These are phyloP conservation scores for Peribatodes rhomboidaria DNA, from an alignment of 2,888 invertebrate genomes.

Conservation along the genomic window DNA sequence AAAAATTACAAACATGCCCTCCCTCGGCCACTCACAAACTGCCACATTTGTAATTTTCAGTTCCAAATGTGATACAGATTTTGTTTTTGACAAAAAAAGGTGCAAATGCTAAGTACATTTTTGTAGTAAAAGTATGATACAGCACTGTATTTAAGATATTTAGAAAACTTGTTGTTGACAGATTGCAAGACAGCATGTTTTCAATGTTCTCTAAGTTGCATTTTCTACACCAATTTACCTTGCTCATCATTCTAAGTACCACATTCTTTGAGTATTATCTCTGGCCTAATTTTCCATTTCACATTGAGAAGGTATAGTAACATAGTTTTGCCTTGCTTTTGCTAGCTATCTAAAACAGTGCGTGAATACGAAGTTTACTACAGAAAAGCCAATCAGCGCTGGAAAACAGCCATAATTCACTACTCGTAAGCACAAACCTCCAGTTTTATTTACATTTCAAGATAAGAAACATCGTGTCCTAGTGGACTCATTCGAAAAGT, in stretches of 20 bases:
- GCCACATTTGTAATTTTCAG: too few species aligned
- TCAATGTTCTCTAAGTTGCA: not conserved
- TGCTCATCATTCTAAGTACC: not conserved
- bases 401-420: slow-evolving; percentile 41
- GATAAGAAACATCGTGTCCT: slow-evolving; percentile 72
- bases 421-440: slow-evolving; percentile 44
- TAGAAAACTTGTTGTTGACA: not conserved
- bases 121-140: too few species aligned
- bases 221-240: not conserved
- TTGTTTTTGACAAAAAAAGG: too few species aligned
- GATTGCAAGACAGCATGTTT: not conserved
- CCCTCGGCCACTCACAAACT: too few species aligned
- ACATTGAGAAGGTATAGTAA: not conserved
- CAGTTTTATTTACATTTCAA: slow-evolving; percentile 65
- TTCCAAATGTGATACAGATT: too few species aligned
- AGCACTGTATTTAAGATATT: too few species aligned
- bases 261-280: not conserved
- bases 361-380: slow-evolving; percentile 20
- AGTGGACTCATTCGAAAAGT: slow-evolving; percentile 53
- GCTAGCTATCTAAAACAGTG: slow-evolving; percentile 15
- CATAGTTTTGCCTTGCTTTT: not conserved
- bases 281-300: not conserved
- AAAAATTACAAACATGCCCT: too few species aligned
- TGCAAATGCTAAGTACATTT: too few species aligned
- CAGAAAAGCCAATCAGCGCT: slow-evolving; percentile 39